Evolutionary conservation across 1,140 invertebrate genomes (phyloP), one percentile per base, ranked within the genome.

Genomic region (Zaprionus kolodkinae): DNA sequence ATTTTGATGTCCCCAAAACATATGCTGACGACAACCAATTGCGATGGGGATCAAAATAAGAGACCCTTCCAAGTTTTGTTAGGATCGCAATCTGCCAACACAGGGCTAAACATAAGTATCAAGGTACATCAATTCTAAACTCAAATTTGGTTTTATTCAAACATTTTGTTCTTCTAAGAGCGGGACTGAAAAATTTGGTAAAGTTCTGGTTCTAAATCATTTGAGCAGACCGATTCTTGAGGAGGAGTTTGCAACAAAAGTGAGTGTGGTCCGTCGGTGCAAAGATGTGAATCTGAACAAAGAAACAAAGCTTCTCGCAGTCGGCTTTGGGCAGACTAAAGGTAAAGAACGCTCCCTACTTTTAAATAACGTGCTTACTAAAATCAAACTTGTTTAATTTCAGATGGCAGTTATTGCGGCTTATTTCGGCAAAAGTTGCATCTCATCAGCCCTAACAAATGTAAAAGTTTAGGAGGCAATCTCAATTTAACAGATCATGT

Each of bases 401-500:
- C 38, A 40, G 38, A 12, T 12, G 11, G 3, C 38, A 40, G 2
- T 6, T 2, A 40, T n/a, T 40, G 45, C 45, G 7, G 9, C 7
- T 11, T 48, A 15, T 48, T 48, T 17, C 15, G 10, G 13, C n/a
- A 48, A 48, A 15, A 48, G 17, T 9, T 48, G 10, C n/a, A 15
- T 48, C 17, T 48, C 7, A 15, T 48, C n/a, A 11, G 45, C 7
- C 2, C 10, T 15, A 9, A 48, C 0, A 9, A 48, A 11, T 48
- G 27, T 30, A 30, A 30, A 30, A 3, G 6, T 30, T 3, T 30
- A 30, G 27, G 6, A 3, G 6, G 0, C 3, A 30, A 30, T 30
- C 3, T 30, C 4, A 30, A 6, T 30, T 30, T 4, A 5, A 30
- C 1, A 0, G 27, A 30, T 30, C 74, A 81, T 45, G 17, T 74